Conservation (phyloP, 2,797 vertebrate species). For the Pseudocheirus occidentalis region DNA sequence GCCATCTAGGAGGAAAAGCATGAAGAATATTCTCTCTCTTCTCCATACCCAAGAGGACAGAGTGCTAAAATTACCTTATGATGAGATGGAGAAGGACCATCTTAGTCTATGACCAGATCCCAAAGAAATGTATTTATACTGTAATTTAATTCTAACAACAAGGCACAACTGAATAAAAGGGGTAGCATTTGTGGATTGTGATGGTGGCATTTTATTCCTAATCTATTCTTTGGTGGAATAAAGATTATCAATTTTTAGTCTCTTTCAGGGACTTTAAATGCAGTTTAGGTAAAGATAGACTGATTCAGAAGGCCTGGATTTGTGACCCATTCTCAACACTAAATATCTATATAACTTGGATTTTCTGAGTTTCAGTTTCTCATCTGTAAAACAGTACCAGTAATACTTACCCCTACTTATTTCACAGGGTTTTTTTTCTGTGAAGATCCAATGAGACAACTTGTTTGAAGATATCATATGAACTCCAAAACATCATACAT, state of each 20-base stretch:
- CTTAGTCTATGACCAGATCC: background rate
- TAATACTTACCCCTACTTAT: background rate
- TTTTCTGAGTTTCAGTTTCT: background rate
- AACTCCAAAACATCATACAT: background rate
- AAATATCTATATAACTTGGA: background rate
- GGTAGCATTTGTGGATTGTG: background rate
- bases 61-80: background rate
- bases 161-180: background rate
- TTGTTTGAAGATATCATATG: background rate
- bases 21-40: background rate
- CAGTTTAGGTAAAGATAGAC: background rate
- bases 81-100: background rate
- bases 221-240: background rate
- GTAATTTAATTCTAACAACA: background rate
- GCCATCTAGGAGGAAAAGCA: background rate
- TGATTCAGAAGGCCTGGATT: background rate
- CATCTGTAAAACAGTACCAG: background rate
- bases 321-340: background rate
- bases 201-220: background rate
- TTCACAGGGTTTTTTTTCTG: background rate
- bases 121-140: background rate
- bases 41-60: background rate
- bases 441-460: background rate
- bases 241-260: background rate
- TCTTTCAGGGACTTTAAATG: background rate